A percentile compares a stretch with the other conserved stretches of the same genome.
phyloP scores from a whole-genome alignment of 2,113 vertebrate species.

The Phalacrocorax aristotelis region DNA sequence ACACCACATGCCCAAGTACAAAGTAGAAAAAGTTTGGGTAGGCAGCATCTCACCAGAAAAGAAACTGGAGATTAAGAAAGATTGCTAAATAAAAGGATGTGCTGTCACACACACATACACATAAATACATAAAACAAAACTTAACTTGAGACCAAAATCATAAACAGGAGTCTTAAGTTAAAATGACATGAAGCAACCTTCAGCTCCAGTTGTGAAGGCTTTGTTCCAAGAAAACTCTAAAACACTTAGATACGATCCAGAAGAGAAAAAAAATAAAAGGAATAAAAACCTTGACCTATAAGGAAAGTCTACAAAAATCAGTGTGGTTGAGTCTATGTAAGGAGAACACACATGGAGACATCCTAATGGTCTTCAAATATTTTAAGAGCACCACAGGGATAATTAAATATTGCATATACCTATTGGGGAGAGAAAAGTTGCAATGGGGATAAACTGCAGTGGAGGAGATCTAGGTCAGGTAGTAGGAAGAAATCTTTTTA shows the following conservation, averaged over 20 bases:
- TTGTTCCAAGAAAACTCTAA: background rate
- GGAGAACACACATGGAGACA: background rate
- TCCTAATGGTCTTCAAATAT: background rate
- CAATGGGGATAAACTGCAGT: background rate
- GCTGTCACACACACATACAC: background rate
- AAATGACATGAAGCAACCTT: background rate
- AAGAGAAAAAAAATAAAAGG: background rate
- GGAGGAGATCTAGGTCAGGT: background rate
- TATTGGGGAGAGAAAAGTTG: background rate
- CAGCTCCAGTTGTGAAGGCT: background rate
- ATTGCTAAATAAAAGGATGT: background rate
- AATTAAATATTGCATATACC: background rate
- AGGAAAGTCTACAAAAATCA: background rate
- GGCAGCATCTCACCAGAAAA: background rate
- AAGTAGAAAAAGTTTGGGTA: background rate
- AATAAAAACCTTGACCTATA: background rate
- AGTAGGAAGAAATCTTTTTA: background rate
- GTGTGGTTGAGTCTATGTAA: background rate
- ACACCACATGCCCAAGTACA: background rate
- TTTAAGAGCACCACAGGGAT: background rate
- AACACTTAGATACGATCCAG: background rate
- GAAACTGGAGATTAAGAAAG: background rate
- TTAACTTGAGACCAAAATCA: background rate
- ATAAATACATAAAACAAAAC: background rate
- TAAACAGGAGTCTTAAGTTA: background rate